Evolutionary conservation across 2,797 vertebrate genomes (phyloP), one percentile per base, ranked within the genome.

Genomic region (Poeciliopsis infans): DNA sequence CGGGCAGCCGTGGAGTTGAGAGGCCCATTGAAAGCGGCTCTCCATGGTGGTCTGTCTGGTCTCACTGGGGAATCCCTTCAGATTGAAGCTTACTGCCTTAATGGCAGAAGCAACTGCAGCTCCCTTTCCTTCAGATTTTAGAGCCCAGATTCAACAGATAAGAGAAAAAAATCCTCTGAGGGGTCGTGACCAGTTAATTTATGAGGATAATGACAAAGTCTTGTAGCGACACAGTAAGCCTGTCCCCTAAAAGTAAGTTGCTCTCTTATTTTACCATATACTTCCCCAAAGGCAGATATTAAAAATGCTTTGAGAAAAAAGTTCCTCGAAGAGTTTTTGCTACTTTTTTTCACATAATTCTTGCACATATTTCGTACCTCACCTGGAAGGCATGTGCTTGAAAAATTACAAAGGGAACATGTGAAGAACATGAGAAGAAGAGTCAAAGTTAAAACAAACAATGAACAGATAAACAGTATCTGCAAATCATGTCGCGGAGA

Each of bases 21-120:
- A 88, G 89, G 77, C 84, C 72, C 89, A 87, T 88, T 93, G 89
- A 91, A 92, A 90, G 88, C 88, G 18, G 70, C 7, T 47, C 90
- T 92, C 89, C 87, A 91, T 84, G 93, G 94, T 95, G 95, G 95
- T 96, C 95, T 75, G 88, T 92, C 92, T 93, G 92, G 90, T 93
- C 92, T 91, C 91, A 85, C 92, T 89, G 88, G 94, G 91, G 94
- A 94, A 87, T 93, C 92, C 88, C 85, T 89, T 85, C 87, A 90
- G 86, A 93, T 90, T 87, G 89, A 83, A 75, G 87, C 87, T 91
- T 86, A 86, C 89, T 89, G 89, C 85, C 87, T 90, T 79, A 87
- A 91, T 91, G 86, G 77, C 85, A 85, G 91, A 88, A 91, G 74
- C 88, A 92, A 90, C 89, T 93, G 92, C 88, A 82, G 83, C 41